A percentile compares a stretch with the other conserved stretches of the same genome.
phyloP scores from a whole-genome alignment of 2,113 vertebrate species.

The Polyodon spathula region DNA sequence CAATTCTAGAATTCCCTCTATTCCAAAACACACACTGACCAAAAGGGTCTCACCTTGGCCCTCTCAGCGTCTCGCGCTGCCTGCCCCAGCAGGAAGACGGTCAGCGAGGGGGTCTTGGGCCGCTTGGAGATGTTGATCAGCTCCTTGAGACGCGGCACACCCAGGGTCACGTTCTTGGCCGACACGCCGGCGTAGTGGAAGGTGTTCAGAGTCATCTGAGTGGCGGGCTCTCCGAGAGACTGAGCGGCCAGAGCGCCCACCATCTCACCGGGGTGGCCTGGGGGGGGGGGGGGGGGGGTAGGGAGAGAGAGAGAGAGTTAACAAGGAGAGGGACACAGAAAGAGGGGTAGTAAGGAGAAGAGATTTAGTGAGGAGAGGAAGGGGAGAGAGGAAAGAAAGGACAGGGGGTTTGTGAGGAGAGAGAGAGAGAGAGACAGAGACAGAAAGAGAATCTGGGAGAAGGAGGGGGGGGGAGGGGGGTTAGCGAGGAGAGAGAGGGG shows the following conservation, averaged over 20 bases:
- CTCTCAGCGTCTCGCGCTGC: conserved; percentile 86
- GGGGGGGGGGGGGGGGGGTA: neutral
- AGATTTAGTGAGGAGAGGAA: too few relatives aligned
- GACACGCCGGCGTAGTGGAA: conserved; percentile 95
- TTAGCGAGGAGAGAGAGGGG: too few relatives aligned
- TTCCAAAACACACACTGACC: too few relatives aligned
- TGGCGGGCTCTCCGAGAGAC: conserved; percentile 89
- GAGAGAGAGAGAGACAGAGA: too few relatives aligned
- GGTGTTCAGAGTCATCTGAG: conserved; percentile 96
- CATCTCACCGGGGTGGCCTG: conserved; percentile 93
- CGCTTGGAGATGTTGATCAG: conserved; percentile 97
- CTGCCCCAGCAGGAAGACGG: conserved; percentile 90
- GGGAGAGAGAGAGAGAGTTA: too few relatives aligned
- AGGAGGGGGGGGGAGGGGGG: too few relatives aligned
- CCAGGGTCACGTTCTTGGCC: conserved; percentile 89
- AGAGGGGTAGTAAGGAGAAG: too few relatives aligned
- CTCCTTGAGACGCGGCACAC: conserved; percentile 90
- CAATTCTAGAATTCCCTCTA: too few relatives aligned
- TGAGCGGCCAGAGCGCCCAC: conserved; percentile 89
- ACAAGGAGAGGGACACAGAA: too few relatives aligned
- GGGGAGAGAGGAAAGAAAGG: too few relatives aligned
- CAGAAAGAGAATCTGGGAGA: too few relatives aligned
- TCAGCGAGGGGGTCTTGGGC: conserved; percentile 89
- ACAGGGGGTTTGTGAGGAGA: too few relatives aligned
- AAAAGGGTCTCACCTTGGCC: conserved; percentile 72